These are phyloP conservation scores for Talpa occidentalis DNA, from an alignment of 2,113 vertebrate genomes.

Conservation along the genomic window DNA sequence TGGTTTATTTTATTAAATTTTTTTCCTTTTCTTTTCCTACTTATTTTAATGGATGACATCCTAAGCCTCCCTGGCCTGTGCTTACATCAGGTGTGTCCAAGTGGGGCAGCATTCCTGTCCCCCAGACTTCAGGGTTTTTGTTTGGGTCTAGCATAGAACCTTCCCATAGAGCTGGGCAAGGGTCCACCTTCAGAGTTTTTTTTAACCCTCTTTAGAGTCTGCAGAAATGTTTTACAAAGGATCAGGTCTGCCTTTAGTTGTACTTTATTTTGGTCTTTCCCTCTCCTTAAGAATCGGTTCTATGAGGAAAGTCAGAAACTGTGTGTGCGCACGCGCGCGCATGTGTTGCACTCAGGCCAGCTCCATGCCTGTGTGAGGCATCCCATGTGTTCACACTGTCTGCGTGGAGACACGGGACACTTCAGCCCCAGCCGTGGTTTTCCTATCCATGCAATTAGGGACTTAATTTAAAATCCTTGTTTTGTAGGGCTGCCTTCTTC, in stretches of 20 bases:
- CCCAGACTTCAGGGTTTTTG: not conserved
- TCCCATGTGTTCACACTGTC: not conserved
- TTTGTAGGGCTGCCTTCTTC: slow-evolving; percentile 59
- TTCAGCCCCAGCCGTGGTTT: slow-evolving; percentile 69
- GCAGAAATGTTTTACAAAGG: slow-evolving; percentile 70
- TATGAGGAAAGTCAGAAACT: slow-evolving; percentile 11
- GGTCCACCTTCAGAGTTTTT: slow-evolving; percentile 26
- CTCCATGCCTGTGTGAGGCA: not conserved
- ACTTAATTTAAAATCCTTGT: slow-evolving; percentile 77
- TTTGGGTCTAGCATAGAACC: slow-evolving; percentile 70
- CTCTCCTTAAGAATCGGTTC: slow-evolving; percentile 66
- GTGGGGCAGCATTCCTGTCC: not conserved
- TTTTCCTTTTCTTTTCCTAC: slow-evolving; percentile 61
- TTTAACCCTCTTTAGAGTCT: slow-evolving; percentile 38
- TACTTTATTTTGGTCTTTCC: slow-evolving; percentile 47
- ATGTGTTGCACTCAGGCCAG: not conserved
- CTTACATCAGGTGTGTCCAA: not conserved
- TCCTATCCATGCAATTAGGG: slow-evolving; percentile 77
- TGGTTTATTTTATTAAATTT: slow-evolving; percentile 75
- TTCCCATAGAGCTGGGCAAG: slow-evolving; percentile 46
- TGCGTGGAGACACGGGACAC: not conserved
- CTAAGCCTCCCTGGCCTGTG: not conserved
- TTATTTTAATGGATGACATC: slow-evolving; percentile 62
- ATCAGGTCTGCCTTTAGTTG: slow-evolving; percentile 54
- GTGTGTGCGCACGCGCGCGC: not conserved